Conservation (phyloP, 1,140 invertebrate genomes). For the Caenorhabditis inopinata region DNA sequence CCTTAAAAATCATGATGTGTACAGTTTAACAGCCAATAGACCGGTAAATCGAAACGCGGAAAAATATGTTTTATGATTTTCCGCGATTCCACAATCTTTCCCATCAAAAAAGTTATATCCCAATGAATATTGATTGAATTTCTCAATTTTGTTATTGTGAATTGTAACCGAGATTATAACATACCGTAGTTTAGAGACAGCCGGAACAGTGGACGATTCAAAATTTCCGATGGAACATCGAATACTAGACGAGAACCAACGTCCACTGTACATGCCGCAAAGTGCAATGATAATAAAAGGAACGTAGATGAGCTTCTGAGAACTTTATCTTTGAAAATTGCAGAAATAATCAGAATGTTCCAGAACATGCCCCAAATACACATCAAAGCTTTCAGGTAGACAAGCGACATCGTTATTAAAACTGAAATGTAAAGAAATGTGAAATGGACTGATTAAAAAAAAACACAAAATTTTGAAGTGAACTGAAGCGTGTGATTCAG, state of each 20-base stretch:
- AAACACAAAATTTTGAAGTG: too few relatives aligned
- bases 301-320: background rate
- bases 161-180: too few relatives aligned
- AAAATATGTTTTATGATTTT: too few relatives aligned
- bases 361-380: constrained; percentile 12
- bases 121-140: too few relatives aligned
- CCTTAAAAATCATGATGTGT: too few relatives aligned
- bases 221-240: background rate
- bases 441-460: too few relatives aligned
- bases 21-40: too few relatives aligned
- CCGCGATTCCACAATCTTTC: too few relatives aligned
- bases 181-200: background rate
- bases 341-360: background rate
- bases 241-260: background rate
- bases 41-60: too few relatives aligned
- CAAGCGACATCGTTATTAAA: background rate
- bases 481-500: too few relatives aligned
- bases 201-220: background rate
- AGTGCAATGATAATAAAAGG: background rate
- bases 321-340: background rate
- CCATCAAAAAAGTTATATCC: too few relatives aligned
- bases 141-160: too few relatives aligned
- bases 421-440: background rate
- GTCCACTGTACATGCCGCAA: background rate
- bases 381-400: constrained; percentile 12